Conservation (phyloP, 2,797 vertebrate genomes). For the Mormyrus hasselquistii region DNA sequence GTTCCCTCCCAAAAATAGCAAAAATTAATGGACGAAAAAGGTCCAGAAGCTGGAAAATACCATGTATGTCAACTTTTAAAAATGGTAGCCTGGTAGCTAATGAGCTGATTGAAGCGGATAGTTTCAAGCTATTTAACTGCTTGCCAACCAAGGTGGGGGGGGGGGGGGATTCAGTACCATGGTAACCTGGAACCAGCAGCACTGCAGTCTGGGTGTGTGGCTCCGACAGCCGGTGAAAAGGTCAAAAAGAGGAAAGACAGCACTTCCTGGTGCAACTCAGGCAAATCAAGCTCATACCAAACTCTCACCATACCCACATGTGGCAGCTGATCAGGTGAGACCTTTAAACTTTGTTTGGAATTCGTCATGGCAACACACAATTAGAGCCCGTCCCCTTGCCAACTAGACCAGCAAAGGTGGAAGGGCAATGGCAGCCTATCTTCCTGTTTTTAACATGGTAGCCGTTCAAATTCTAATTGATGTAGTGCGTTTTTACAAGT, state of each 20-base stretch:
- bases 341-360: not conserved
- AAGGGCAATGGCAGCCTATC: not conserved
- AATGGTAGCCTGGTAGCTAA: not conserved
- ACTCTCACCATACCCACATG: not conserved
- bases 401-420: not conserved
- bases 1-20: not conserved
- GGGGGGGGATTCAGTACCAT: not conserved
- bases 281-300: not conserved
- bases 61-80: not conserved
- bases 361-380: not conserved
- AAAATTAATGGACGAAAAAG: not conserved
- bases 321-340: not conserved
- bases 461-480: not conserved
- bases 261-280: not conserved
- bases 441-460: not conserved
- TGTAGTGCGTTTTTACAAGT: not conserved
- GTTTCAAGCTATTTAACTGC: not conserved
- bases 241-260: not conserved
- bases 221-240: not conserved
- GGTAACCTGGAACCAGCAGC: not conserved
- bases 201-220: not conserved
- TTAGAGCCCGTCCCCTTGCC: not conserved
- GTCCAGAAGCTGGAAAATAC: not conserved
- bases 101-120: not conserved
- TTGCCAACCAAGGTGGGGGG: not conserved